Conservation (phyloP, 2,113 vertebrate genomes). For the Lamprologus tigripictilis region DNA sequence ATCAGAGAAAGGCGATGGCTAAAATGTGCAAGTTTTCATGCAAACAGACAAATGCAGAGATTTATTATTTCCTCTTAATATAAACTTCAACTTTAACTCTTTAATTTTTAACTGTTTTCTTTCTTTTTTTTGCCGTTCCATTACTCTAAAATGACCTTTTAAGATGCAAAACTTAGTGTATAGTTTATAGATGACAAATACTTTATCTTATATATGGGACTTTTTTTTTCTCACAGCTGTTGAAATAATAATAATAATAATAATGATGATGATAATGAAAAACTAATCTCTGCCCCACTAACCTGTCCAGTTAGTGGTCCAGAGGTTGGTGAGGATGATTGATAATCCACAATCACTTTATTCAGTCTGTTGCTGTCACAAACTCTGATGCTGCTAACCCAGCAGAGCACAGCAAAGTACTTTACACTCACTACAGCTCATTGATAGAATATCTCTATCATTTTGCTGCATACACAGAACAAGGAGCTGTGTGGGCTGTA, state of each 20-base stretch:
- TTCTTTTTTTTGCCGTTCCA: neutral
- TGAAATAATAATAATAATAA: neutral
- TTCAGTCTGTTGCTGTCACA: neutral
- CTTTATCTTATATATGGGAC: neutral
- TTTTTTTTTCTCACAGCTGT: neutral
- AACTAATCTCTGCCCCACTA: neutral
- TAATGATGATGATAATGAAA: neutral
- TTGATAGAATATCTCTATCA: neutral
- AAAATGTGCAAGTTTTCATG: neutral
- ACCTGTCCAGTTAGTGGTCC: neutral
- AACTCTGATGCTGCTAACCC: neutral
- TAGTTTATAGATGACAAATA: neutral
- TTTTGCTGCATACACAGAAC: neutral
- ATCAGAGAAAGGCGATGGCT: neutral
- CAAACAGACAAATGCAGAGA: neutral
- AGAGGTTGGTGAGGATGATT: neutral
- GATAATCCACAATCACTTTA: neutral
- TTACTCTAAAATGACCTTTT: neutral
- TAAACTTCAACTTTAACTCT: neutral
- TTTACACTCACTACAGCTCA: neutral
- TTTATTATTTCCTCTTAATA: neutral
- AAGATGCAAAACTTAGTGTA: neutral
- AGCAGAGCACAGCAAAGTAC: neutral
- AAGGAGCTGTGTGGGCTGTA: neutral
- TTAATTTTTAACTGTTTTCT: neutral